Percentiles rank a stretch among this genome's conserved stretches.
These are phyloP conservation scores for Lydus trimaculatus DNA, from an alignment of 2,888 invertebrate genomes.

Conservation along the genomic window DNA sequence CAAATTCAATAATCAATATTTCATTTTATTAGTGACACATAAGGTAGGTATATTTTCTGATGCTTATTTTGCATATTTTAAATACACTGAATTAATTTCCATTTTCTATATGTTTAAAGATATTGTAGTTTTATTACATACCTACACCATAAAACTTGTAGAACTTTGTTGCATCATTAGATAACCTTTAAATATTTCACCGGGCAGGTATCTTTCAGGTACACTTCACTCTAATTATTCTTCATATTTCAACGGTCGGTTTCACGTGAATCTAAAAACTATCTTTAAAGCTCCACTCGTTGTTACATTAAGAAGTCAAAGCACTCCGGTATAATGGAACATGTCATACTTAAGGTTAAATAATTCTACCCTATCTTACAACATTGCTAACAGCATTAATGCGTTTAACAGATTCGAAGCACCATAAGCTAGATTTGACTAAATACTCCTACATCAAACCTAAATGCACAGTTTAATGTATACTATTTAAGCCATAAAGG, in stretches of 20 bases:
- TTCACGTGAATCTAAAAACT: constrained; percentile 5
- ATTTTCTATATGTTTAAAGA: too few species aligned
- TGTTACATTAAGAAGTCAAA: constrained; percentile 3
- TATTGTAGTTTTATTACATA: neutral
- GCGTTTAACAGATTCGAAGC: constrained; percentile 9
- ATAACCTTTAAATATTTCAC: neutral
- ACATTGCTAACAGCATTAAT: constrained; percentile 3
- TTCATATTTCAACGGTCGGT: constrained; percentile 13
- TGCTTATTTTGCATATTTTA: too few species aligned
- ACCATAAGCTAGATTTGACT: neutral
- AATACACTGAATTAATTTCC: too few species aligned
- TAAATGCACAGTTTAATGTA: neutral
- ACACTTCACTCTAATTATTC: neutral
- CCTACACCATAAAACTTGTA: too few species aligned
- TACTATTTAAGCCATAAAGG: neutral
- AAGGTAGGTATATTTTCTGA: too few species aligned
- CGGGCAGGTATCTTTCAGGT: neutral
- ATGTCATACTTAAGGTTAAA: constrained; percentile 1
- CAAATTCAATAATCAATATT: neutral
- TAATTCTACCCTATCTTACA: constrained; percentile 5
- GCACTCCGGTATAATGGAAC: neutral
- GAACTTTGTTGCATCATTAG: neutral
- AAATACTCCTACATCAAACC: neutral
- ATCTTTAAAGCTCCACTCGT: neutral
- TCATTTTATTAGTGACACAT: too few species aligned